These are phyloP conservation scores for Lepus timidus DNA, from an alignment of 2,113 vertebrate species.

Conservation along the genomic window DNA sequence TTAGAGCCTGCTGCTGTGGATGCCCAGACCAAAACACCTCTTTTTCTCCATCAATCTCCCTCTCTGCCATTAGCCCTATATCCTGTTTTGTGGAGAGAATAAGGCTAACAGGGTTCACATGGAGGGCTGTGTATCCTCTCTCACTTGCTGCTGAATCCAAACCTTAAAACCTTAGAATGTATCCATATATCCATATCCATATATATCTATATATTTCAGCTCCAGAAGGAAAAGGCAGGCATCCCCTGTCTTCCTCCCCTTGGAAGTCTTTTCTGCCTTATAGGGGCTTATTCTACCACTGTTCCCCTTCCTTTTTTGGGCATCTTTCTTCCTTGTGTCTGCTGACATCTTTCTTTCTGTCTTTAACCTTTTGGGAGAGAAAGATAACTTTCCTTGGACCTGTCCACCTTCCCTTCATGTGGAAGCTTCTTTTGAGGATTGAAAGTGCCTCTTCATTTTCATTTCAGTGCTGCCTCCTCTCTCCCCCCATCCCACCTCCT, in stretches of 20 bases:
- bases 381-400: neutral
- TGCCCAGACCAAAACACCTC: neutral
- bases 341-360: neutral
- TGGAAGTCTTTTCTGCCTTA: neutral
- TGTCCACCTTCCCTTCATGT: neutral
- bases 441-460: neutral
- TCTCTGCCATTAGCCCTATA: neutral
- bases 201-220: neutral
- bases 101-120: neutral
- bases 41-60: neutral
- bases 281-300: neutral
- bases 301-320: neutral
- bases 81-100: neutral
- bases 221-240: neutral
- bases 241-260: neutral
- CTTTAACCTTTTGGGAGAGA: neutral
- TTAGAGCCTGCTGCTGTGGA: neutral
- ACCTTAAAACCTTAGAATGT: neutral
- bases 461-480: neutral
- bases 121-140: neutral
- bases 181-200: neutral
- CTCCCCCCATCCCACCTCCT: neutral
- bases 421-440: neutral
- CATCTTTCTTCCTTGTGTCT: neutral
- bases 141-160: neutral